Conservation (phyloP, 2,113 vertebrate species). For the Climacteris rufus region DNA sequence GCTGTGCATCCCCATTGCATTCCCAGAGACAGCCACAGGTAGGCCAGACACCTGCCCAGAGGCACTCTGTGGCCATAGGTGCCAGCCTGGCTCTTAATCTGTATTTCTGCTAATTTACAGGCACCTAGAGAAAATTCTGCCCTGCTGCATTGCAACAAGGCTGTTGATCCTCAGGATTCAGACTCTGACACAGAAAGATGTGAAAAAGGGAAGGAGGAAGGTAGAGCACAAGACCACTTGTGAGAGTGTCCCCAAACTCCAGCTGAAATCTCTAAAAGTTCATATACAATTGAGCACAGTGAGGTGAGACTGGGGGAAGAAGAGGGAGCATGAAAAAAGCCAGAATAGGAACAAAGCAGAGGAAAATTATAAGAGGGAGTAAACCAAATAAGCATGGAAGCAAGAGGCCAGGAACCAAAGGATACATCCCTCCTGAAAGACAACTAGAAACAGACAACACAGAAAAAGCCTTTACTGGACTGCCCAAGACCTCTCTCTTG, state of each 20-base stretch:
- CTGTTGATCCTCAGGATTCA: neutral
- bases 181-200: neutral
- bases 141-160: neutral
- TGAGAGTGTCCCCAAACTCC: neutral
- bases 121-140: neutral
- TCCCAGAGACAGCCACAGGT: neutral
- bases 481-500: fast-evolving
- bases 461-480: neutral
- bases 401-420: neutral
- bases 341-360: neutral
- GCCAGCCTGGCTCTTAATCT: neutral
- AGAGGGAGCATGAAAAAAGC: neutral
- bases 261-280: neutral
- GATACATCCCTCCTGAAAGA: neutral
- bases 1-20: fast-evolving
- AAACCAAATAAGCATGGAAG: neutral
- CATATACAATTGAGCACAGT: fast-evolving
- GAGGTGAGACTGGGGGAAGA: neutral
- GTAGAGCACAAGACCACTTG: neutral
- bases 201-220: neutral
- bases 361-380: neutral
- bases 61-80: neutral
- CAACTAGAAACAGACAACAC: neutral
- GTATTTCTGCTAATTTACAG: neutral
- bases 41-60: fast-evolving